phyloP scores from a whole-genome alignment of 2,888 invertebrate genomes.

The Pantelozetes paolii region DNA sequence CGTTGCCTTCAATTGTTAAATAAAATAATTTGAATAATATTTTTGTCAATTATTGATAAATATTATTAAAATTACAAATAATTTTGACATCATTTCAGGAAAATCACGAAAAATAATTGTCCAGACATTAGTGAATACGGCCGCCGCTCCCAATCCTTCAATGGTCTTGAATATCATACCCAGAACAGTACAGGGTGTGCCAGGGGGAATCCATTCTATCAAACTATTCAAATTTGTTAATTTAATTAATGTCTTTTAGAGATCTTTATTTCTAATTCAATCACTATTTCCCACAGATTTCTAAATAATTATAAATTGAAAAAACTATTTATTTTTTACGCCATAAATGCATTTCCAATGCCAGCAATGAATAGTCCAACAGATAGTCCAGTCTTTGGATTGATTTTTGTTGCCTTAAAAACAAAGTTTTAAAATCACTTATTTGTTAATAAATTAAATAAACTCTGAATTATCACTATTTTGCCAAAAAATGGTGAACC shows the following conservation, averaged over 20 bases:
- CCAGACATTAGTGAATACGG: neutral
- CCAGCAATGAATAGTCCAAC: neutral
- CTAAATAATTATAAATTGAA: no score
- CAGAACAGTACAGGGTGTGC: neutral
- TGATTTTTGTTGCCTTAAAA: neutral
- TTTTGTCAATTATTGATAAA: neutral
- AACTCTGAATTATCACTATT: neutral
- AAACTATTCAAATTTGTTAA: no score
- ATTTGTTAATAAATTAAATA: neutral
- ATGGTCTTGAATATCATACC: neutral
- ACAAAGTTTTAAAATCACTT: neutral
- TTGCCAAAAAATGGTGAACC: constrained; percentile 7
- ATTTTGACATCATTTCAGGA: neutral
- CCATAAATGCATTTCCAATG: neutral
- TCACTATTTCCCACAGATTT: no score
- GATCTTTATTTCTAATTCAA: no score
- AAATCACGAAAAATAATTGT: neutral
- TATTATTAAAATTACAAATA: constrained; percentile 8
- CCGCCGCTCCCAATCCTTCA: neutral
- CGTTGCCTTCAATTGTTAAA: constrained; percentile 10
- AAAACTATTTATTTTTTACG: neutral
- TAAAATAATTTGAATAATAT: neutral
- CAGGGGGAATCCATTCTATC: neutral
- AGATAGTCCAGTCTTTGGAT: neutral
- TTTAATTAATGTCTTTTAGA: no score